Base-by-base conservation (phyloP, 2,888 invertebrate species). In the Cactoblastis cactorum region DNA sequence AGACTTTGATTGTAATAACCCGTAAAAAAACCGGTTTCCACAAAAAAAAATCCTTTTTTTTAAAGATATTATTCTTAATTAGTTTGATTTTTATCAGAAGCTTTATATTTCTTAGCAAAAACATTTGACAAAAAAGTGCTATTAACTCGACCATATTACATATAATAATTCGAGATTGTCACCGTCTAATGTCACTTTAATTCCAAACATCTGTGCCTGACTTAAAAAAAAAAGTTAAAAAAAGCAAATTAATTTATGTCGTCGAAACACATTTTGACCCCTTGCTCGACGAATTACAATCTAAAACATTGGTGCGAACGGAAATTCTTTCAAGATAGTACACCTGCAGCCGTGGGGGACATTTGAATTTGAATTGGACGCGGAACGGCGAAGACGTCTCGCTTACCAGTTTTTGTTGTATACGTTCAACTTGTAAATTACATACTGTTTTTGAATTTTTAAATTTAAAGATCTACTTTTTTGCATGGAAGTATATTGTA, bases 341-440 rank as follows among this genome's bases (percentile, higher is more conserved):
- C 84, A 81, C 80, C 84, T 84, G 84, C 83, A 72, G 59, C 63
- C 55, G 55, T 55, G 63, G 78, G 80, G 78, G 83, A 80, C 80
- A 80, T 87, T 85, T 84, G 73, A 88, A 87, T 87, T 71, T 83
- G 80, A 87, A 82, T 80, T 61, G 67, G 60, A 65, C 66, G 57
- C 69, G 65, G 75, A 83, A 86, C 84, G 86, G 81, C 78, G 76
- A 76, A 72, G 65, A 68, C 61, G 62, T 68, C 70, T 63, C 67
- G 61, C 62, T 52, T 51, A 53, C 56, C 53, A 61, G 60, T 64
- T 61, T 67, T 68, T 69, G 61, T 56, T 50, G 28, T 49, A 19
- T 41, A 49, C 39, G 45, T 46, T 17, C 43, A 58, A 51, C 52
- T 50, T 52, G 60, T 57, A 61, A 63, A 63, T 63, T 59, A 59